phyloP scores from a whole-genome alignment of 2,888 invertebrate species.

The Agriopis aurantiaria region DNA sequence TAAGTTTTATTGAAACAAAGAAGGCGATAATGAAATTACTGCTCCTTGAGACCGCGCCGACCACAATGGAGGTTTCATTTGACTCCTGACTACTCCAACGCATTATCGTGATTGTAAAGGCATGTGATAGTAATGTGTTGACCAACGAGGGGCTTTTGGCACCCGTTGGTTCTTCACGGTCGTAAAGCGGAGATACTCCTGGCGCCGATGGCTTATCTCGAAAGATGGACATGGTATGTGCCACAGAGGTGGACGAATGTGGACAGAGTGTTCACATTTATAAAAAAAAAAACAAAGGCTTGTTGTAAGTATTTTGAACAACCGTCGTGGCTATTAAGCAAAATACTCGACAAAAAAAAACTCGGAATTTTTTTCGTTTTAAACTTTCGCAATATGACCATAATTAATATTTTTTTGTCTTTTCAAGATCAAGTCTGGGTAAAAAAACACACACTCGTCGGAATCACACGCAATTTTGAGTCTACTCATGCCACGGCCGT shows the following conservation, averaged over 20 bases:
- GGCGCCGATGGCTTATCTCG: constrained; percentile 71
- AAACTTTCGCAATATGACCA: no score
- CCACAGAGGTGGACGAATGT: constrained; percentile 32
- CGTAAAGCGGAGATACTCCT: constrained; percentile 65
- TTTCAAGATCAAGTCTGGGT: no score
- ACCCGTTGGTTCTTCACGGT: constrained; percentile 65
- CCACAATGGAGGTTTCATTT: constrained; percentile 35
- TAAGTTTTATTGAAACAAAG: constrained; percentile 62
- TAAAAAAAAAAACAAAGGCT: no score
- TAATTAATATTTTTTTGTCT: no score
- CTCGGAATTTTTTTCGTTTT: no score
- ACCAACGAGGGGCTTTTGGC: constrained; percentile 83
- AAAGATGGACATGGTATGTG: constrained; percentile 38
- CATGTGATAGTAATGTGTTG: constrained; percentile 78
- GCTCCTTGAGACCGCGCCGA: constrained; percentile 43
- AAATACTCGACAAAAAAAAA: no score
- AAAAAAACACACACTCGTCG: no score
- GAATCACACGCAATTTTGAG: no score
- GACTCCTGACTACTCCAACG: constrained; percentile 28
- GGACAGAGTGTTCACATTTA: neutral
- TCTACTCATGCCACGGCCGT: no score
- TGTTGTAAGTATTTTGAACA: neutral
- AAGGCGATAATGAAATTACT: constrained; percentile 75
- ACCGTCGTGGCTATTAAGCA: neutral
- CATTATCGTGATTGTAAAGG: constrained; percentile 78